Conservation (phyloP, 2,888 invertebrate genomes). For the Brachypterus glaber region DNA sequence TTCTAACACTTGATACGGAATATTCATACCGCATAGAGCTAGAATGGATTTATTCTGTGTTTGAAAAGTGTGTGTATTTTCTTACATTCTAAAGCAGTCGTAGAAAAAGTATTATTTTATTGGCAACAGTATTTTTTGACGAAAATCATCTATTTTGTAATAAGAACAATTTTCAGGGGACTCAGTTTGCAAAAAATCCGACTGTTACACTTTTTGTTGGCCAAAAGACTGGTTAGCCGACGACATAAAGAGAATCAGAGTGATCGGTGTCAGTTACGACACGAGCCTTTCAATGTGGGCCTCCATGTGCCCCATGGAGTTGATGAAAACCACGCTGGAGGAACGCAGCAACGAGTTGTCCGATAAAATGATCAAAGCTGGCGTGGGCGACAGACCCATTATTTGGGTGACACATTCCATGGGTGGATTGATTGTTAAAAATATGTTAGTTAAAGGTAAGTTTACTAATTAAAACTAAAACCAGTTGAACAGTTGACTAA, state of each 20-base stretch:
- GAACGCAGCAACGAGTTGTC: constrained; percentile 58
- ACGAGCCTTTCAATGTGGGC: constrained; percentile 78
- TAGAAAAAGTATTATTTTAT: no score
- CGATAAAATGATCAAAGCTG: constrained; percentile 58
- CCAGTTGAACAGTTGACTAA: no score
- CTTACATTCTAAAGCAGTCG: no score
- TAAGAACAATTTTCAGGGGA: no score
- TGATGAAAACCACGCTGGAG: constrained; percentile 48
- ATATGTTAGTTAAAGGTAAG: constrained; percentile 61
- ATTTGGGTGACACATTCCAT: constrained; percentile 94
- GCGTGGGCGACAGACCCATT: constrained; percentile 72
- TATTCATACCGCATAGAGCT: no score
- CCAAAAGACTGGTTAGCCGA: constrained; percentile 88
- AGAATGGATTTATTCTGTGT: no score
- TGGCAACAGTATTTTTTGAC: no score
- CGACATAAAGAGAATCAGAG: constrained; percentile 64
- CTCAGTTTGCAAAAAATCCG: no score
- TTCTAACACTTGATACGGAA: no score
- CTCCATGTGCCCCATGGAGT: constrained; percentile 55
- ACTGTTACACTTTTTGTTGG: constrained; percentile 69
- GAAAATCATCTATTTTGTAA: no score
- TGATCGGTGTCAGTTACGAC: constrained; percentile 83
- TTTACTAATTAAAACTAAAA: no score
- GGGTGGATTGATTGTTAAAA: constrained; percentile 88
- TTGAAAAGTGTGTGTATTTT: no score